phyloP scores from a whole-genome alignment of 2,797 vertebrate species.

The Sciurus carolinensis region DNA sequence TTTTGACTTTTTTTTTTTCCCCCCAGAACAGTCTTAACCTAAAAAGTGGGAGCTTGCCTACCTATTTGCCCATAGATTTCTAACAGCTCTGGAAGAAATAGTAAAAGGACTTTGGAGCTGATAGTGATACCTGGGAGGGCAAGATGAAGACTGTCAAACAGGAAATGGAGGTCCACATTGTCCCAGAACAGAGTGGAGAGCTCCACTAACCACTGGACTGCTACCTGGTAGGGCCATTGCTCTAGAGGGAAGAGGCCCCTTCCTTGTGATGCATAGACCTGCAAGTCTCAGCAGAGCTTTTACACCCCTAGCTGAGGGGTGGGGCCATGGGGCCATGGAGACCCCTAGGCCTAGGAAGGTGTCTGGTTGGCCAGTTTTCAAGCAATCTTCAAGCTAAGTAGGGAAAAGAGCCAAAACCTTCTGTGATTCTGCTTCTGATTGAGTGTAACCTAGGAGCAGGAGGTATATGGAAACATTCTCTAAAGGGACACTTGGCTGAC shows the following conservation, averaged over 20 bases:
- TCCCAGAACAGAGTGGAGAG: not conserved
- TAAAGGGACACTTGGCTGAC: not conserved
- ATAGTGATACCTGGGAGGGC: not conserved
- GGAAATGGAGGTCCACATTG: not conserved
- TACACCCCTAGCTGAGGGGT: fast-evolving
- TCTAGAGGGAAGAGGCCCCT: not conserved
- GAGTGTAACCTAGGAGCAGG: not conserved
- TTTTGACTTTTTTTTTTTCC: not conserved
- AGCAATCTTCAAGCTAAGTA: not conserved
- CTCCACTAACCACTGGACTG: not conserved
- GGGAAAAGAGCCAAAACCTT: not conserved
- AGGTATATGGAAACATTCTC: not conserved
- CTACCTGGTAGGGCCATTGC: not conserved
- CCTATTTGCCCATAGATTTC: not conserved
- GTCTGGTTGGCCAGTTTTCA: not conserved
- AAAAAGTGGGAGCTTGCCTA: not conserved
- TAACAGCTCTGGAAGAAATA: not conserved
- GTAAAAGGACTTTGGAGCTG: not conserved
- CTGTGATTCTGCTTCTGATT: not conserved
- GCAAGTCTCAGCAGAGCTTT: not conserved
- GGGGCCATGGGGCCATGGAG: not conserved
- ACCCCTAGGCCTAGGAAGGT: not conserved
- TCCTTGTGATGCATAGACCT: not conserved
- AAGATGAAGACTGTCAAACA: not conserved
- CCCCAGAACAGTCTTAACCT: not conserved